Percentiles rank a stretch among this genome's conserved stretches.
phyloP scores from a whole-genome alignment of 1,140 invertebrate genomes.

The Calycopis cecrops region DNA sequence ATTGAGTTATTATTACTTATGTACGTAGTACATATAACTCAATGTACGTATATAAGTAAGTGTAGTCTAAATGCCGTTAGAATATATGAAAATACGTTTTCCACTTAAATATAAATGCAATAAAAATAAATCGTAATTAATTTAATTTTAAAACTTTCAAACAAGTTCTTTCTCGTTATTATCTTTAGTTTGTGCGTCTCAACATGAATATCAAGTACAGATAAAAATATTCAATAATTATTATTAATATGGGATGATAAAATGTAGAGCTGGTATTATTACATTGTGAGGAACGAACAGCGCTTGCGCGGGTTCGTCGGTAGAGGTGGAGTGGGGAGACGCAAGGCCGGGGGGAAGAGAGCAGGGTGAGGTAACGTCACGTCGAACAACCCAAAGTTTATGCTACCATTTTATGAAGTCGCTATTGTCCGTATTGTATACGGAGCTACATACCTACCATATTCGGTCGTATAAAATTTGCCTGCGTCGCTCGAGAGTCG shows the following conservation, averaged over 20 bases:
- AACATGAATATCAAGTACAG: too few species aligned
- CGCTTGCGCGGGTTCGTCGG: conserved; percentile 59
- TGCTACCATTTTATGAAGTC: conserved; percentile 49
- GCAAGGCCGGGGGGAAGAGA: conserved; percentile 59
- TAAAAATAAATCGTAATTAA: too few species aligned
- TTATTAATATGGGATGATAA: conserved; percentile 24
- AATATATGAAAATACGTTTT: too few species aligned
- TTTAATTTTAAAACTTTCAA: too few species aligned
- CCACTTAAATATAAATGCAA: too few species aligned
- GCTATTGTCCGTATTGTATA: conserved; percentile 9
- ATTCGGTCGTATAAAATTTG: conserved; percentile 46
- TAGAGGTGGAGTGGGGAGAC: conserved; percentile 51
- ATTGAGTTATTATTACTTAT: too few species aligned
- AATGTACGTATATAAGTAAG: too few species aligned
- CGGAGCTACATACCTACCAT: conserved; percentile 19
- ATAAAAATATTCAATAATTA: too few species aligned
- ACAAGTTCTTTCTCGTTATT: too few species aligned
- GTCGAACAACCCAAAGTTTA: conserved; percentile 64
- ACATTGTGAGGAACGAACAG: conserved; percentile 53
- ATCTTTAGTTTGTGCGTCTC: too few species aligned
- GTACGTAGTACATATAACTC: too few species aligned
- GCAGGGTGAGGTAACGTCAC: conserved; percentile 58
- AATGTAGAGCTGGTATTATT: conserved; percentile 47
- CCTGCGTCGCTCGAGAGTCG: conserved; percentile 65
- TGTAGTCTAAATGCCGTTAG: too few species aligned